phyloP scores from a whole-genome alignment of 2,888 invertebrate species.

The Deilephila elpenor region DNA sequence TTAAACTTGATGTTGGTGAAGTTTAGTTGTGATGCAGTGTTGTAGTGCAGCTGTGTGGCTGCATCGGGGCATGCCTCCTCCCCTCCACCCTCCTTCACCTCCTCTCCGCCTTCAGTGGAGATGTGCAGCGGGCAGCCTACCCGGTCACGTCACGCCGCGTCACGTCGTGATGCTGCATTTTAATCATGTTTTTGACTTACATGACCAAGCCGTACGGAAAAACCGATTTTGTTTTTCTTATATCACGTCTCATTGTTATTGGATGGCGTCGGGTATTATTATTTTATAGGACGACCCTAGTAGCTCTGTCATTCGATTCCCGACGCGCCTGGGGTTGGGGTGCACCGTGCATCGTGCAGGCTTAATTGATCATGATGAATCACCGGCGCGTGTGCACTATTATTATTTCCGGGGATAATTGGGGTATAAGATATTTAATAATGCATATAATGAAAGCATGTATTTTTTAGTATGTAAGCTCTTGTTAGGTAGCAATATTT shows the following conservation, averaged over 20 bases:
- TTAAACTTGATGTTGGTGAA: slow-evolving; percentile 4
- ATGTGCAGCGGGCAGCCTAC: slow-evolving; percentile 36
- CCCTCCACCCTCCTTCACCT: not conserved
- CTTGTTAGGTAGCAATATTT: too few species aligned
- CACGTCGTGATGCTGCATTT: slow-evolving; percentile 63
- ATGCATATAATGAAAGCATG: too few species aligned
- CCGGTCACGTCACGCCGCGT: slow-evolving; percentile 36
- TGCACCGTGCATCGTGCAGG: not conserved
- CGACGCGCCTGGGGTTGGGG: not conserved
- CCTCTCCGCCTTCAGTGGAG: not conserved
- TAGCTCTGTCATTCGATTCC: slow-evolving; percentile 4
- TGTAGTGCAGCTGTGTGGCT: slow-evolving; percentile 1
- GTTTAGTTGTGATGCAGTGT: not conserved
- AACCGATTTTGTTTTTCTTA: slow-evolving; percentile 13
- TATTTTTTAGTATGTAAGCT: too few species aligned
- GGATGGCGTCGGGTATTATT: slow-evolving; percentile 39
- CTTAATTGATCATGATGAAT: not conserved
- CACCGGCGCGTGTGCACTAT: not conserved
- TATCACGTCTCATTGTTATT: slow-evolving; percentile 6
- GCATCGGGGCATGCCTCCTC: not conserved
- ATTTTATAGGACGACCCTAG: slow-evolving; percentile 27
- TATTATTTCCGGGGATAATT: not conserved
- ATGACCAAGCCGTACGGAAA: slow-evolving; percentile 51
- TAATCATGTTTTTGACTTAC: slow-evolving; percentile 61
- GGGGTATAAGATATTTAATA: too few species aligned